Percentiles rank a stretch among this genome's conserved stretches.
Evolutionary conservation across 1,140 invertebrate species (phyloP).

Genomic region (Pectinophora gossypiella): DNA sequence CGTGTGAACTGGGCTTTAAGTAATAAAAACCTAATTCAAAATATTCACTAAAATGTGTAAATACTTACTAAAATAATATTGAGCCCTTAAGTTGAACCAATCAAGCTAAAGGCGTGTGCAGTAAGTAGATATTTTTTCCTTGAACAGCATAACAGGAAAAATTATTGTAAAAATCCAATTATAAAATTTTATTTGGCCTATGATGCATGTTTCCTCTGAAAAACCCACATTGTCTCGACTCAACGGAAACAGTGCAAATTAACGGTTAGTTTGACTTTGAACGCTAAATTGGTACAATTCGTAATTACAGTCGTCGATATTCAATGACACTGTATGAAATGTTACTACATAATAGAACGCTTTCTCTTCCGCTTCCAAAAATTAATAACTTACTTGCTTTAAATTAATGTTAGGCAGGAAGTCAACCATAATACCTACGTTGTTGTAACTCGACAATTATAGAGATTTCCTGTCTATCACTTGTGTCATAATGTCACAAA

Average conservation of each 20-base stretch:
- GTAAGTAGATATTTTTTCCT: too few species aligned
- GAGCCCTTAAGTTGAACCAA: too few species aligned
- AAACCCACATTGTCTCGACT: background rate
- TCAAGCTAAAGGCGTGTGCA: too few species aligned
- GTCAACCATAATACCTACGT: too few species aligned
- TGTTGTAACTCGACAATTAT: too few species aligned
- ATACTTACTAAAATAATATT: too few species aligned
- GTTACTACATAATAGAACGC: background rate
- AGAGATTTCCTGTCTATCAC: too few species aligned
- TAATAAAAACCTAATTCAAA: too few species aligned
- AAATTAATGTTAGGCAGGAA: background rate
- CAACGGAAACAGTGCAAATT: background rate
- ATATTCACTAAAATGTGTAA: too few species aligned
- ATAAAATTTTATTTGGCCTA: background rate
- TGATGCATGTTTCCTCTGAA: background rate
- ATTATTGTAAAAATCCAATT: background rate
- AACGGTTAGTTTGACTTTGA: background rate
- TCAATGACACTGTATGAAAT: background rate
- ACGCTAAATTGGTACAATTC: background rate
- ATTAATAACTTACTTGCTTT: background rate
- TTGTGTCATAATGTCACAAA: too few species aligned
- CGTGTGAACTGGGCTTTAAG: too few species aligned
- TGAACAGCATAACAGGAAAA: background rate
- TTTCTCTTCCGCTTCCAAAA: background rate
- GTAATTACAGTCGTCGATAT: too few species aligned